Evolutionary conservation across 1,140 invertebrate genomes (phyloP), one percentile per base, ranked within the genome.

Genomic region (Parapsyche elsis): DNA sequence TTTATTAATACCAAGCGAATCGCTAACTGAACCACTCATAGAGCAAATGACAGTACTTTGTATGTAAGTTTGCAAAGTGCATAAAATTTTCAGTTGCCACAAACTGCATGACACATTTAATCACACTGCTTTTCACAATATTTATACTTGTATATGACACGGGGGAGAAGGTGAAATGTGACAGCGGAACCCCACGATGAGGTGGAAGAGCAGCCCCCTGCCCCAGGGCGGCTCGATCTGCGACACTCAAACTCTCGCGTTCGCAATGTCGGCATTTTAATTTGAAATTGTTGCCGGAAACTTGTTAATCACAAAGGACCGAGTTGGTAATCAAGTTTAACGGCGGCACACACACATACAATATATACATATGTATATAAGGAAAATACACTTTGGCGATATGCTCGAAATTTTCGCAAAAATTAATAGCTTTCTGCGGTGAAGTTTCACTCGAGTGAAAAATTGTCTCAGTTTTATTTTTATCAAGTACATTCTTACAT

Each of bases 321-420:
- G 57, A 61, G 57, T 61, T 61, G 57, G 57, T 61, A 61, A 61
- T 61, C 57, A 61, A 61, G 57, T 61, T 61, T 61, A 61, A 61
- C 57, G 57, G 57, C 57, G 16, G 7, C 9, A 9, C 57, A 61
- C 16, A 61, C 16, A 21, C 16, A 53, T 10, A 53, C 59, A 61
- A 21, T 61, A 61, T 21, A 21, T 16, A 9, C 16, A 59, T 21
- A 53, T 53, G 49, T 53, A 53, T 16, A 53, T 53, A 53, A 14
- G 49, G 16, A 53, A 53, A 53, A 53, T 53, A 53, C 49, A 53
- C 16, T 53, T 53, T 16, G 49, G 16, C 49, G 10, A 67, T 67
- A 67, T 23, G 64, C 64, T 26, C 5, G 24, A 67, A 67, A 67
- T 67, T 67, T 67, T 67, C 64, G 9, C 64, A 5, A 5, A 67